Conservation (phyloP, 2,888 invertebrate genomes). For the Eupelmus urozonus region DNA sequence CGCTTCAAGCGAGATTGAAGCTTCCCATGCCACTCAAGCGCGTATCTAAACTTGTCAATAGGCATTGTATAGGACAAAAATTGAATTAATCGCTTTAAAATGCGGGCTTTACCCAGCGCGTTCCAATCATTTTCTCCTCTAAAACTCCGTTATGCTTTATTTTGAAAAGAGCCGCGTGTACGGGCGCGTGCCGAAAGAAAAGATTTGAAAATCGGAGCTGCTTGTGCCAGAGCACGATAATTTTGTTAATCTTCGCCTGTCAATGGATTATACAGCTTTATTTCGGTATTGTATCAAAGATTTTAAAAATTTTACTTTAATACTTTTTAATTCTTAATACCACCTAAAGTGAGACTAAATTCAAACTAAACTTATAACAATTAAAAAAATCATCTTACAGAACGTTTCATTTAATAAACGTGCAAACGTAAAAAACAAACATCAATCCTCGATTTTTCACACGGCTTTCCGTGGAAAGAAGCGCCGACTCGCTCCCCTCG, state of each 20-base stretch:
- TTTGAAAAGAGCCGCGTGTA: slow-evolving; percentile 1
- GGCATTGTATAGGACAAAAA: slow-evolving; percentile 12
- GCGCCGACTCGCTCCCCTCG: background rate
- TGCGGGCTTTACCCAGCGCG: background rate
- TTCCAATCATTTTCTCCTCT: slow-evolving; percentile 30
- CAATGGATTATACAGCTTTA: too few species aligned
- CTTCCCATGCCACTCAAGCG: slow-evolving; percentile 20
- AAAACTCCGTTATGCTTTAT: slow-evolving; percentile 7
- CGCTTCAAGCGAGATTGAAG: background rate
- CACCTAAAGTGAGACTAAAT: too few species aligned
- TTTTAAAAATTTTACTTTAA: too few species aligned
- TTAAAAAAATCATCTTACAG: background rate
- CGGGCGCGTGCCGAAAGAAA: slow-evolving; percentile 38
- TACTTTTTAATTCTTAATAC: too few species aligned
- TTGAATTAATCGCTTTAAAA: slow-evolving; percentile 28
- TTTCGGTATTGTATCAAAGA: too few species aligned
- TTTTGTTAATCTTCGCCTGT: too few species aligned
- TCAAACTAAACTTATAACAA: background rate
- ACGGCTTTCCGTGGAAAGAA: slow-evolving; percentile 8
- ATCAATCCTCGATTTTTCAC: slow-evolving; percentile 26
- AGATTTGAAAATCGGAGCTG: slow-evolving; percentile 2
- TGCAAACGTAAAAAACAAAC: background rate
- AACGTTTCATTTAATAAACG: too few species aligned
- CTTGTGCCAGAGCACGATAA: background rate
- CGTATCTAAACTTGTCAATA: too few species aligned